Base-by-base conservation (phyloP, 2,888 invertebrate species). In the Stenodera caucasica region DNA sequence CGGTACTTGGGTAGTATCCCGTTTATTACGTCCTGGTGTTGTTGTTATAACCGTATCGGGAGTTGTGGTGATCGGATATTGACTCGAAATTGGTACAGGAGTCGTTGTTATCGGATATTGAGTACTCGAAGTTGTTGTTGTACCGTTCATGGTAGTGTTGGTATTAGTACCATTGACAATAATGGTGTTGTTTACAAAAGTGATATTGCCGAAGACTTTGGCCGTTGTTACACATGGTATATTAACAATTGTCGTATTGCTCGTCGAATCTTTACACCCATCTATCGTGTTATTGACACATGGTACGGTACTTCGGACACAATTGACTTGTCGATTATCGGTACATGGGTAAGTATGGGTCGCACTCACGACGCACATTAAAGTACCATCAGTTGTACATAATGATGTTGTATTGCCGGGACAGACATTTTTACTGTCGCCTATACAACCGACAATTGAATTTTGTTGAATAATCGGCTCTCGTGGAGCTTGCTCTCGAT, bases 321-420 rank as follows among this genome's bases (percentile, higher is more conserved):
- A 80, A 23, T 74, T 74, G 8, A 68, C 69, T 55, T 73, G 68
- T 7, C 67, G 66, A 35, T 73, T 69, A 15, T 72, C 67, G 1
- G 67, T 70, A 58, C 80, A 80, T 8, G 77, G 77, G 23, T 71
- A 73, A 11, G 79, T 78, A n/a, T 71, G 63, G 12, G 69, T 61
- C 0, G 75, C 73, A 53, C 74, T 77, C 2, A 78, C 76, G 2
- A 79, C 78, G 61, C 80, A 79, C 72, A 80, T 76, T 14, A 80
- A 77, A 2, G 78, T 78, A 4, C 80, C 80, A 53, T 77, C 78
- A 9, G 71, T 70, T 58, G 79, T 78, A 64, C 80, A 80, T 5
- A 80, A 59, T 2, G 80, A 77, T 18, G 73, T 75, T 4, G 80
- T 78, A 55, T 76, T 77, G 0, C 73, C 63, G 6, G 80, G 75